These are phyloP conservation scores for Horisme vitalbata DNA, from an alignment of 2,888 invertebrate genomes.

Conservation along the genomic window DNA sequence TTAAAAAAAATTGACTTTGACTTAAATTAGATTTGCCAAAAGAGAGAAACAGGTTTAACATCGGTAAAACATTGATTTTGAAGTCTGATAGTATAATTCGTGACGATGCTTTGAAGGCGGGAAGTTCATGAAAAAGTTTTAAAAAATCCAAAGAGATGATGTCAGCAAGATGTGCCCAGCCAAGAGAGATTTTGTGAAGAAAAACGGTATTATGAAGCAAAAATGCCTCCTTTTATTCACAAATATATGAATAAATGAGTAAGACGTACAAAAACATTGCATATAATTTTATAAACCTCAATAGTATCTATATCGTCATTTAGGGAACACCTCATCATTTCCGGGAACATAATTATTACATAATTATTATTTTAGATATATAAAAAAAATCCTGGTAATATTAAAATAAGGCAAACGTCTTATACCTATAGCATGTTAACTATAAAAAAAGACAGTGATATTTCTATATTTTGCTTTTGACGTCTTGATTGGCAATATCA, in stretches of 20 bases:
- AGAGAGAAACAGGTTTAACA: too few relatives aligned
- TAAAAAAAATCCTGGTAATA: too few relatives aligned
- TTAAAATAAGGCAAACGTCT: not conserved
- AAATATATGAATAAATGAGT: not conserved
- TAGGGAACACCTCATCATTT: constrained; percentile 2
- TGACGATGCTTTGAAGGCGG: too few relatives aligned
- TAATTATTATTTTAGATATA: not conserved
- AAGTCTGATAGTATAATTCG: too few relatives aligned
- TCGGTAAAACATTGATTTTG: too few relatives aligned
- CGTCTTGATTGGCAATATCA: not conserved
- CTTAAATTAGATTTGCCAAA: too few relatives aligned
- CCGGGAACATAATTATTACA: constrained; percentile 2
- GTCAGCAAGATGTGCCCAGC: not conserved
- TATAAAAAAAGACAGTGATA: not conserved
- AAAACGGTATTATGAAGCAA: not conserved
- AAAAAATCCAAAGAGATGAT: too few relatives aligned
- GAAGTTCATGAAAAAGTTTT: too few relatives aligned
- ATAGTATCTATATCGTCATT: too few relatives aligned
- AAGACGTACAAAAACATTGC: not conserved
- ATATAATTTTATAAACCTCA: not conserved
- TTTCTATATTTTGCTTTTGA: not conserved
- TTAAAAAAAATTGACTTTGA: too few relatives aligned
- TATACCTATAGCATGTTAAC: not conserved
- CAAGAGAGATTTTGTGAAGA: not conserved
- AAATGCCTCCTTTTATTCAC: too few relatives aligned